Percentiles rank a stretch among this genome's conserved stretches.
These are phyloP conservation scores for Girardinichthys multiradiatus DNA, from an alignment of 2,113 vertebrate genomes.

Conservation along the genomic window DNA sequence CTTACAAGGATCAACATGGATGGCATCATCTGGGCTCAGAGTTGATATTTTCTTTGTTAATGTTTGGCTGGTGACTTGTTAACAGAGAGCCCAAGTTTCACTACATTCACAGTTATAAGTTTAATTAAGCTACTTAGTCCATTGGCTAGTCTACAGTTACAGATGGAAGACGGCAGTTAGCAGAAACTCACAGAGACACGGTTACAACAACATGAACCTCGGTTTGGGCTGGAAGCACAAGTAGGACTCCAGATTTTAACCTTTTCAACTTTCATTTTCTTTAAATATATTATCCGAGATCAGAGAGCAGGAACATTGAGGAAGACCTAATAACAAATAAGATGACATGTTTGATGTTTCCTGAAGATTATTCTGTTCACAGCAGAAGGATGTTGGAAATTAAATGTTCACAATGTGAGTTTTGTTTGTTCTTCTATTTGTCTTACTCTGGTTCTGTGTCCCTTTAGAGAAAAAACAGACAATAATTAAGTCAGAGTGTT, in stretches of 20 bases:
- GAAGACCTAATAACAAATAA: neutral
- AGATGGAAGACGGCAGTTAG: constrained; percentile 68
- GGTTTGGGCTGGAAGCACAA: constrained; percentile 33
- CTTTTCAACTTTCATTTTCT: too few species aligned
- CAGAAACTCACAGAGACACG: constrained; percentile 53
- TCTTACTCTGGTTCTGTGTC: too few species aligned
- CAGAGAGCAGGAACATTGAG: too few species aligned
- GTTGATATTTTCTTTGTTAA: constrained; percentile 1
- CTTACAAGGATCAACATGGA: constrained; percentile 62
- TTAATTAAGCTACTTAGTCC: constrained; percentile 32
- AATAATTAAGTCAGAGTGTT: neutral
- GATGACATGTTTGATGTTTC: neutral
- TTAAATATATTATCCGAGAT: too few species aligned
- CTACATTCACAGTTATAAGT: constrained; percentile 15
- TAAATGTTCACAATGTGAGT: too few species aligned
- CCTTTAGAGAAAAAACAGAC: neutral
- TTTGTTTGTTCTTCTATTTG: too few species aligned
- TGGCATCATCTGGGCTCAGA: constrained; percentile 39
- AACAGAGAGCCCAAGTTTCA: constrained; percentile 16
- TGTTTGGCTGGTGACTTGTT: constrained; percentile 37
- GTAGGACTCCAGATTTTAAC: neutral
- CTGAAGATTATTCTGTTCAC: neutral
- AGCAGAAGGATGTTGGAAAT: neutral
- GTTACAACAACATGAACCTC: constrained; percentile 42
- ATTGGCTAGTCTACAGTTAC: constrained; percentile 34